Percentiles rank a stretch among this genome's conserved stretches.
phyloP scores from a whole-genome alignment of 2,113 vertebrate genomes.

The Haemorhous mexicanus region DNA sequence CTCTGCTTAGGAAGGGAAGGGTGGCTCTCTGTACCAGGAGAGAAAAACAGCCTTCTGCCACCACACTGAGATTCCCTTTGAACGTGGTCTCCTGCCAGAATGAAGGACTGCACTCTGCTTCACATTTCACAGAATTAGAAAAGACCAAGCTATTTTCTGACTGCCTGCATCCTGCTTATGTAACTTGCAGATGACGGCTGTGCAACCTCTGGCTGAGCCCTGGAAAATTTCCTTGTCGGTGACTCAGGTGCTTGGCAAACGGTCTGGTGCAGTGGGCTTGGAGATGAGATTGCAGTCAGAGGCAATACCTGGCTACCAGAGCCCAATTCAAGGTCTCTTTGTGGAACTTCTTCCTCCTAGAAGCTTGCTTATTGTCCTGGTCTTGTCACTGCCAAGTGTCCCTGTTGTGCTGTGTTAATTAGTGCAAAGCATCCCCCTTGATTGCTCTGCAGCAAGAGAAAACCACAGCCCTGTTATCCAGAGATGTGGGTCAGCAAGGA shows the following conservation, averaged over 20 bases:
- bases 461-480: not conserved
- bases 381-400: not conserved
- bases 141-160: not conserved
- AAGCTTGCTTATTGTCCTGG: not conserved
- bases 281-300: not conserved
- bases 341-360: not conserved
- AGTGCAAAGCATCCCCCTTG: not conserved
- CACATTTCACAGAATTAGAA: not conserved
- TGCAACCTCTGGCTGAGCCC: constrained; percentile 11
- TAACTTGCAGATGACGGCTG: not conserved
- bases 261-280: fast-evolving
- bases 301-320: not conserved
- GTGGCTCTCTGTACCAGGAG: not conserved
- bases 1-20: not conserved
- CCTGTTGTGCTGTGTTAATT: not conserved
- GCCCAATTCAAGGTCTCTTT: not conserved
- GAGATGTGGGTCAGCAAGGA: not conserved
- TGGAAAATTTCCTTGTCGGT: not conserved
- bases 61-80: not conserved
- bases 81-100: not conserved
- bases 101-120: not conserved
- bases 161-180: not conserved
- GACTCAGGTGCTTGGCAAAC: constrained; percentile 28
- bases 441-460: not conserved
- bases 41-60: not conserved